A percentile compares a stretch with the other conserved stretches of the same genome.
Conservation (phyloP, 1,140 invertebrate species). For the Procambarus clarkii region DNA sequence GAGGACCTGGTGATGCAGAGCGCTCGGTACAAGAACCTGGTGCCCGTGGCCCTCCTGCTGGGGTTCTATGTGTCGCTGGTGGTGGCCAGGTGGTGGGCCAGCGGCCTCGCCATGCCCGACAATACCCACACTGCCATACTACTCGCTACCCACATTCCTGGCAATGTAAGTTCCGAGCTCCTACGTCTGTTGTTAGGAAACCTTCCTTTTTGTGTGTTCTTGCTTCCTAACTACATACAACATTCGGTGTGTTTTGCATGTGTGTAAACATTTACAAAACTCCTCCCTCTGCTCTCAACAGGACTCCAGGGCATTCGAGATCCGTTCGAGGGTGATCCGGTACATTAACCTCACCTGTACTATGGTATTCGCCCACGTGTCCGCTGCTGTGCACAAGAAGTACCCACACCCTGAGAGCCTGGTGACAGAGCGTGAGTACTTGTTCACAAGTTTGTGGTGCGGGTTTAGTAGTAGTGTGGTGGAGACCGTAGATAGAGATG, state of each 20-base stretch:
- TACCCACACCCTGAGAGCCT: constrained; percentile 21
- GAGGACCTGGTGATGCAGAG: constrained; percentile 43
- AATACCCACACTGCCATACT: constrained; percentile 28
- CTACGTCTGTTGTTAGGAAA: background rate
- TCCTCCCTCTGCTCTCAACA: background rate
- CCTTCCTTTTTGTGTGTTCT: too few species aligned
- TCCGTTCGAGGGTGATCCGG: constrained; percentile 11
- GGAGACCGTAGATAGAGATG: too few species aligned
- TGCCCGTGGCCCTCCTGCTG: constrained; percentile 41
- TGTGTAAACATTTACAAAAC: too few species aligned
- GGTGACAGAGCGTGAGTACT: constrained; percentile 10
- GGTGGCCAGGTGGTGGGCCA: constrained; percentile 21
- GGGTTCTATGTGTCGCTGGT: constrained; percentile 31
- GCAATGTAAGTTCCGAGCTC: constrained; percentile 7
- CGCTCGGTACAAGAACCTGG: constrained; percentile 24
- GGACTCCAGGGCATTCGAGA: constrained; percentile 34
- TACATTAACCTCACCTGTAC: constrained; percentile 48
- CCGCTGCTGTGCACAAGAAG: background rate
- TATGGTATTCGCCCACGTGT: constrained; percentile 33
- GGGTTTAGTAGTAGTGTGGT: too few species aligned
- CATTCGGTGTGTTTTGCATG: too few species aligned
- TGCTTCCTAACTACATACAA: background rate
- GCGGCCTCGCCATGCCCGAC: constrained; percentile 10
- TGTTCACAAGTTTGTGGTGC: too few species aligned
- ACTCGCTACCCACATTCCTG: constrained; percentile 35